Conservation (phyloP, 1,140 invertebrate species). For the Drosophila auraria region DNA sequence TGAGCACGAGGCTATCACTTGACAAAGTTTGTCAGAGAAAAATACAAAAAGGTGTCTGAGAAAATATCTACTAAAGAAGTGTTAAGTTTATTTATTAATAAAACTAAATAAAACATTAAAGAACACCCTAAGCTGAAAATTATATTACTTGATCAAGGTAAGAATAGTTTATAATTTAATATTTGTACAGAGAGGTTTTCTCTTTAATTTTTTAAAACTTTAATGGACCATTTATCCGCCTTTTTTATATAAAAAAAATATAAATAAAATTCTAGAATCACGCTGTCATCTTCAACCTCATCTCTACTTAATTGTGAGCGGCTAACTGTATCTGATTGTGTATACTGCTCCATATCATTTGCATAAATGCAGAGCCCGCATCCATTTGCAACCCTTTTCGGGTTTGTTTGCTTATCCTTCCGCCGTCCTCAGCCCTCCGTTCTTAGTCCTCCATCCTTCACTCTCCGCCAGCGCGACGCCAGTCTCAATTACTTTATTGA, state of each 20-base stretch:
- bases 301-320: slow-evolving; percentile 18
- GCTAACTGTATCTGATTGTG: slow-evolving; percentile 42
- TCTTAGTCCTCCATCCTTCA: slow-evolving; percentile 12
- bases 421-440: slow-evolving; percentile 9
- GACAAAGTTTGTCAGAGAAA: background rate
- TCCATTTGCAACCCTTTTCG: slow-evolving; percentile 50
- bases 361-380: slow-evolving; percentile 56
- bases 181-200: no score
- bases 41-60: no score
- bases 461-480: slow-evolving; percentile 60
- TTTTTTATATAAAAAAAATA: background rate
- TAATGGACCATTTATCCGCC: no score
- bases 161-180: no score
- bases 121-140: no score
- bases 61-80: background rate
- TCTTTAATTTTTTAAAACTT: no score
- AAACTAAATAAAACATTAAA: background rate
- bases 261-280: background rate
- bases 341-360: slow-evolving; percentile 30
- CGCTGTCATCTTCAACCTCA: background rate
- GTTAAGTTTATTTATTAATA: background rate
- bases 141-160: no score
- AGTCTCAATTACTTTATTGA: slow-evolving; percentile 83
- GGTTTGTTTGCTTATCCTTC: slow-evolving; percentile 54
- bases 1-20: background rate